These are phyloP conservation scores for Psittacara wagleri DNA, from an alignment of 2,113 vertebrate species.

Conservation along the genomic window DNA sequence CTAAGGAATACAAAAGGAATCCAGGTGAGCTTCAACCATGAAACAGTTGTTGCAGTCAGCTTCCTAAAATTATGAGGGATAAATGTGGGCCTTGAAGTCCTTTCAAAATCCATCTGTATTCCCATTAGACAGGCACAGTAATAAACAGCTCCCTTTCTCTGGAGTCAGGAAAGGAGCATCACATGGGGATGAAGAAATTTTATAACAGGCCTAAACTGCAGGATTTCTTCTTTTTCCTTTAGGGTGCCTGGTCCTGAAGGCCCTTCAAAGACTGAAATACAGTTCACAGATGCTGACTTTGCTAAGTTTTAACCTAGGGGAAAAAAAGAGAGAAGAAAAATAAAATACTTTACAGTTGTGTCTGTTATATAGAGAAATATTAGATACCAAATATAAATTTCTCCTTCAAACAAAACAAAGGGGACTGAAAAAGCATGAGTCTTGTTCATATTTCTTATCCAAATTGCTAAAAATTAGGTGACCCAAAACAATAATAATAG, in stretches of 20 bases:
- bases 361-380: neutral
- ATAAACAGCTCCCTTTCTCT: neutral
- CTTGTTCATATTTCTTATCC: neutral
- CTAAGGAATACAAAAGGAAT: neutral
- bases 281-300: neutral
- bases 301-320: neutral
- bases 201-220: neutral
- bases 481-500: neutral
- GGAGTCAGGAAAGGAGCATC: neutral
- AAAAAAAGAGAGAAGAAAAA: neutral
- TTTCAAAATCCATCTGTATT: neutral
- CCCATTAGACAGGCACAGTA: neutral
- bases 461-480: neutral
- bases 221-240: constrained; percentile 1
- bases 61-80: neutral
- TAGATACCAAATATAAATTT: neutral
- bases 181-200: neutral
- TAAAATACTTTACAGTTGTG: neutral
- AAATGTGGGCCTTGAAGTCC: neutral
- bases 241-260: neutral
- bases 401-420: neutral
- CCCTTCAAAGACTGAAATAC: constrained; percentile 2
- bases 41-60: neutral
- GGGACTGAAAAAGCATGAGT: neutral
- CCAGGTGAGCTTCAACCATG: neutral